A percentile compares a stretch with the other conserved stretches of the same genome.
Evolutionary conservation across 2,797 vertebrate species (phyloP).

Genomic region (Trichosurus vulpecula): DNA sequence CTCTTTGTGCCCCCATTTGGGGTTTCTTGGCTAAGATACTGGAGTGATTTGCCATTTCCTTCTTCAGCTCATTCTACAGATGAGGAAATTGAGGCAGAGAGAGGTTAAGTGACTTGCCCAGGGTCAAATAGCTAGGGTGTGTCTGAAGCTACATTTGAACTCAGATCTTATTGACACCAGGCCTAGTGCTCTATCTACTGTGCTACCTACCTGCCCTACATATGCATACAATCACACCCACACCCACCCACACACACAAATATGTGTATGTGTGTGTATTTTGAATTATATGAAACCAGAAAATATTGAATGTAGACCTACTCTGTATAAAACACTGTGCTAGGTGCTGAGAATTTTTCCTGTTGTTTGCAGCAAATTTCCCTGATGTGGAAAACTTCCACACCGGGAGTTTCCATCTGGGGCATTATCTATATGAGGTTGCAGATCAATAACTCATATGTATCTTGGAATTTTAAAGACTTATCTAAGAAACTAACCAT

Average conservation of each 20-base stretch:
- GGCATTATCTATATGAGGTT: too few species aligned
- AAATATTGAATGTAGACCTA: neutral
- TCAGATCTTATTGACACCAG: neutral
- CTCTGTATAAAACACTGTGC: neutral
- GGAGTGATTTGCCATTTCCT: neutral
- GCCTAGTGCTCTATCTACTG: neutral
- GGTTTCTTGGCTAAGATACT: neutral
- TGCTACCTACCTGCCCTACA: neutral
- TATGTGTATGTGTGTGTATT: neutral
- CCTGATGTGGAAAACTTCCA: neutral
- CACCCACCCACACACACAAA: neutral
- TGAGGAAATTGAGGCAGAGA: neutral
- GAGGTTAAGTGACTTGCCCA: neutral
- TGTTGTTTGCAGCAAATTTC: neutral
- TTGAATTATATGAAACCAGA: neutral
- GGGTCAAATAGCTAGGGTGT: neutral
- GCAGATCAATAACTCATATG: neutral
- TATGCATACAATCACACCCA: neutral
- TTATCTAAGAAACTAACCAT: neutral
- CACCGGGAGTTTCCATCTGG: neutral
- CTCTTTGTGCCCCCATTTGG: neutral
- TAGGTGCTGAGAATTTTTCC: neutral
- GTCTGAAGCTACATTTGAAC: neutral
- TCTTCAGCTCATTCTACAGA: neutral
- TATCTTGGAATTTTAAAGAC: neutral